Evolutionary conservation across 2,113 vertebrate species (phyloP), one percentile per base, ranked within the genome.

Genomic region (Shinisaurus crocodilurus): DNA sequence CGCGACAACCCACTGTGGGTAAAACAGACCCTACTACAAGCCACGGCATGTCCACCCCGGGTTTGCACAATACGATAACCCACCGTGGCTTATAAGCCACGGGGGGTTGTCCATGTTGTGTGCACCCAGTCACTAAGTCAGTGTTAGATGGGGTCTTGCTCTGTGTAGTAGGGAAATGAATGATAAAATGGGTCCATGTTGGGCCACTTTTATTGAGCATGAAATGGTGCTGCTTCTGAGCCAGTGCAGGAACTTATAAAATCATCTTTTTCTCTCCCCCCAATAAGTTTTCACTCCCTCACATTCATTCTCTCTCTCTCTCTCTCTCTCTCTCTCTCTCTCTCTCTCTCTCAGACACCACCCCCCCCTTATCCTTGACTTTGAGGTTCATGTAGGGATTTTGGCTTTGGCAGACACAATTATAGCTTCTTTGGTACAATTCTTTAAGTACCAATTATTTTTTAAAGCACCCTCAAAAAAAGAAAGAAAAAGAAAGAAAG

Each of bases 401-500:
- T 80, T 27, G 63, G 74, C 15, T 90, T 60, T 86, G 74, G n/a
- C 74, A 90, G 63, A 50, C 70, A 90, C 82, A 90, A 90, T 90
- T 90, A 77, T 85, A 90, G 89, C 60, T 85, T 85, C 74, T 80
- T 69, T 34, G 32, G n/a, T 79, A 90, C 45, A 77, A 86, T 88
- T 80, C 54, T 69, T 80, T 70, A 90, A 90, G 86, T 90, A 85
- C 63, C 75, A 77, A 86, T 86, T 37, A 70, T 85, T 90, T 90
- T 90, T 90, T 15, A 85, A 77, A 69, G 74, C 20, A 29, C 45
- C 65, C 70, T 63, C 37, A 60, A 40, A 27, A 27, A 75, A 57
- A 48, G 45, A n/a, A 50, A 70, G n/a, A 37, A 69, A 45, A 37
- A 34, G 50, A 81, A 81, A 40, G 70, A 82, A 75, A 54, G 60